These are phyloP conservation scores for Crematogaster levior DNA, from an alignment of 2,888 invertebrate species.

Conservation along the genomic window DNA sequence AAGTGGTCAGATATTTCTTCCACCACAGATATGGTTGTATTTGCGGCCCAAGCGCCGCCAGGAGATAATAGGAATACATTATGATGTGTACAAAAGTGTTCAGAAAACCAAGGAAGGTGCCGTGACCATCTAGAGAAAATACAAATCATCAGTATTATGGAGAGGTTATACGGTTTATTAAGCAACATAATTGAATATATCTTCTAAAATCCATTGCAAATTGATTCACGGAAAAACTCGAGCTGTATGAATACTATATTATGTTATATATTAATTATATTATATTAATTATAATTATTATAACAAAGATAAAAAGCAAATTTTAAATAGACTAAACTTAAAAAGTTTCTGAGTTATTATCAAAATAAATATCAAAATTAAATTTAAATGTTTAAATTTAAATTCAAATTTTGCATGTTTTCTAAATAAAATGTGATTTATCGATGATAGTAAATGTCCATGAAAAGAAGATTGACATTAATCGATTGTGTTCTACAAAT, in stretches of 20 bases:
- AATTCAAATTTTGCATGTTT: neutral
- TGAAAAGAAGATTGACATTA: neutral
- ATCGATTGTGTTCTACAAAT: neutral
- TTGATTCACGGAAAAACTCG: neutral
- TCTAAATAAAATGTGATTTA: neutral
- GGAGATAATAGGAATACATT: conserved; percentile 97
- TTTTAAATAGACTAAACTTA: neutral
- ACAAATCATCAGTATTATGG: neutral
- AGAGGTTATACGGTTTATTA: too few relatives aligned
- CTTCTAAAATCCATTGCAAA: neutral
- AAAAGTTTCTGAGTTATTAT: neutral
- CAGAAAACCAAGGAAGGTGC: conserved; percentile 96
- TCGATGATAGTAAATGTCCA: too few relatives aligned
- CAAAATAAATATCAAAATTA: neutral
- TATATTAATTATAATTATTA: neutral
- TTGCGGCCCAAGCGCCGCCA: conserved; percentile 95
- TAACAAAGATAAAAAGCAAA: too few relatives aligned
- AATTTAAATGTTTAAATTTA: neutral
- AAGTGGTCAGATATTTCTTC: conserved; percentile 96
- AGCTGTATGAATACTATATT: too few relatives aligned
- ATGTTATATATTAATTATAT: neutral
- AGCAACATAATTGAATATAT: neutral
- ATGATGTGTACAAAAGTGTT: conserved; percentile 98
- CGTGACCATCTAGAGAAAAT: conserved; percentile 91
- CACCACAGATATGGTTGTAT: conserved; percentile 97